A percentile compares a stretch with the other conserved stretches of the same genome.
These are phyloP conservation scores for Hemistola chrysoprasaria DNA, from an alignment of 2,888 invertebrate genomes.

Conservation along the genomic window DNA sequence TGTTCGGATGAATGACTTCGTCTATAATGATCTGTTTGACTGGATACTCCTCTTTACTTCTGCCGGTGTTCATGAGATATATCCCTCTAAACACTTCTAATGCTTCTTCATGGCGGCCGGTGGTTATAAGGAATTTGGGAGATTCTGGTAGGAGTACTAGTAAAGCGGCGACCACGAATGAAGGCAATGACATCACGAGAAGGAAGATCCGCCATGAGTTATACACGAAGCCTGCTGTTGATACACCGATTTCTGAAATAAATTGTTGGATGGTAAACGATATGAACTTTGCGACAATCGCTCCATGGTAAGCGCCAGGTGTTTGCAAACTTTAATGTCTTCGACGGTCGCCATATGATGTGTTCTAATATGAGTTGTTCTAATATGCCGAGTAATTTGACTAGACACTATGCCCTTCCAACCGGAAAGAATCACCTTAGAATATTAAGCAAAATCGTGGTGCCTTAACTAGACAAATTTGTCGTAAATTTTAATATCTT, in stretches of 20 bases:
- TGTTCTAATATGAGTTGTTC: too few species aligned
- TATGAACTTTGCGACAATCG: too few species aligned
- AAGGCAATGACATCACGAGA: constrained; percentile 93
- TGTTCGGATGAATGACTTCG: constrained; percentile 63
- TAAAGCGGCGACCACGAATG: constrained; percentile 92
- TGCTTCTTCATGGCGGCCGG: constrained; percentile 90
- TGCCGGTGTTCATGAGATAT: constrained; percentile 91
- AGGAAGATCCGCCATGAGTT: constrained; percentile 97
- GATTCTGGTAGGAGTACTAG: constrained; percentile 94
- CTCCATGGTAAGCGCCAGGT: too few species aligned
- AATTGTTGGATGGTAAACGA: too few species aligned
- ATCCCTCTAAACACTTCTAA: constrained; percentile 91
- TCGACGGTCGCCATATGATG: too few species aligned
- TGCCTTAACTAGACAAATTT: too few species aligned
- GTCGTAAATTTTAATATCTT: too few species aligned
- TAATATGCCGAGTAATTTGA: too few species aligned
- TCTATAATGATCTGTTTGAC: constrained; percentile 87
- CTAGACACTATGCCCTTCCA: too few species aligned
- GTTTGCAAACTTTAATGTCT: too few species aligned
- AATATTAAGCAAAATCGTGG: too few species aligned
- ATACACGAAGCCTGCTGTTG: constrained; percentile 87
- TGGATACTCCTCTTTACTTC: constrained; percentile 87
- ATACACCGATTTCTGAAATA: constrained; percentile 87
- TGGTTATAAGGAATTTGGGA: constrained; percentile 92
- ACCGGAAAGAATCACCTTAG: too few species aligned